Percentiles rank a stretch among this genome's conserved stretches.
These are phyloP conservation scores for Helogale parvula DNA, from an alignment of 2,113 vertebrate genomes.

Conservation along the genomic window DNA sequence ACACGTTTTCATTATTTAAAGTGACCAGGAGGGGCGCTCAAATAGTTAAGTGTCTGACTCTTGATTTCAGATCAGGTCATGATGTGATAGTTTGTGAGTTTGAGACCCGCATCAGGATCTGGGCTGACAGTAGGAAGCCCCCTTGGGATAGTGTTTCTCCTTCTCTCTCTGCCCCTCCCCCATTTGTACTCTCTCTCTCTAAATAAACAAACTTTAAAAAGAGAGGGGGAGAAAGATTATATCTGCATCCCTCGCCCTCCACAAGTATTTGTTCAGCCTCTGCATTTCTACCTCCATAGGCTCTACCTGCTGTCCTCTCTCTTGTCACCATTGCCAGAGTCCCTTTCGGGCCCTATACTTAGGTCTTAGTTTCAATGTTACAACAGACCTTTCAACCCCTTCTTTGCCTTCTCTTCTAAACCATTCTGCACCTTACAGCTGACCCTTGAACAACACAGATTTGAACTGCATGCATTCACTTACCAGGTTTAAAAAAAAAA, in stretches of 20 bases:
- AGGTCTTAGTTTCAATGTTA: not conserved
- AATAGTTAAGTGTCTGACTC: too few relatives aligned
- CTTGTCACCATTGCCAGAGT: not conserved
- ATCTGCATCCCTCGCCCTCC: not conserved
- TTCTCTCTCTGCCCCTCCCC: too few relatives aligned
- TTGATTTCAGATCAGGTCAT: too few relatives aligned
- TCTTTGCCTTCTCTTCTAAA: not conserved
- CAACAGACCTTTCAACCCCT: not conserved
- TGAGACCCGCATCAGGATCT: too few relatives aligned
- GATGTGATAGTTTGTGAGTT: too few relatives aligned
- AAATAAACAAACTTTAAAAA: not conserved
- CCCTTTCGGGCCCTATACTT: not conserved
- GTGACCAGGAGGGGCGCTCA: not conserved
- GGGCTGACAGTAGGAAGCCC: too few relatives aligned
- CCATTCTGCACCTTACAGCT: not conserved
- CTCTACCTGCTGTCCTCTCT: not conserved
- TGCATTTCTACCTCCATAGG: not conserved
- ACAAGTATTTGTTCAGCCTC: not conserved
- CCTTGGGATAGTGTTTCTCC: too few relatives aligned
- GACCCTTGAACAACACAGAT: not conserved
- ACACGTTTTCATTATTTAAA: constrained; percentile 20
- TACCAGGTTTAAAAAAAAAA: not conserved
- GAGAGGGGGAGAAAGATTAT: not conserved
- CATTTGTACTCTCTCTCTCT: too few relatives aligned
- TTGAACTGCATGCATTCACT: not conserved